Conservation (phyloP, 2,888 invertebrate genomes). For the Xestia c-nigrum region DNA sequence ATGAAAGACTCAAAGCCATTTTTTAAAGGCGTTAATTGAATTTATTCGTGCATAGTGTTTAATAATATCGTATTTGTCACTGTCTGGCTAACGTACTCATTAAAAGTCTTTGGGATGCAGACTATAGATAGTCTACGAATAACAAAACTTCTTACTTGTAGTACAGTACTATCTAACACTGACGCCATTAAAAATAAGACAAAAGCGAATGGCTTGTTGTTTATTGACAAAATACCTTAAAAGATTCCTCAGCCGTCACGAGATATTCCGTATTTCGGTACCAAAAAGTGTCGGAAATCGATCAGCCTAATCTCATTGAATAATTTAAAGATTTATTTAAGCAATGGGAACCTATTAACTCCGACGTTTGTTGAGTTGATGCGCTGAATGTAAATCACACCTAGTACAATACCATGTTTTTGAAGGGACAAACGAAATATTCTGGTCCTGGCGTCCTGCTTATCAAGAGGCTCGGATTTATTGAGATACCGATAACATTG, state of each 20-base stretch:
- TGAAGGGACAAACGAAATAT: constrained; percentile 34
- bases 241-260: constrained; percentile 5
- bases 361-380: constrained; percentile 62
- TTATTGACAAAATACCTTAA: background rate
- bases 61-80: background rate
- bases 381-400: constrained; percentile 73
- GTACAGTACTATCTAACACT: background rate
- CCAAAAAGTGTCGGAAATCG: constrained; percentile 64
- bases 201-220: background rate
- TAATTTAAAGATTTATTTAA: constrained; percentile 75
- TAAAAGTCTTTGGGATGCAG: background rate
- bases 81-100: background rate
- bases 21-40: background rate
- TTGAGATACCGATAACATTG: constrained; percentile 44
- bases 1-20: background rate
- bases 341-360: constrained; percentile 63
- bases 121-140: background rate
- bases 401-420: constrained; percentile 47
- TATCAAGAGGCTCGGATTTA: constrained; percentile 49
- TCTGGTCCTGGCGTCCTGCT: constrained; percentile 26
- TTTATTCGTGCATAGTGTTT: background rate
- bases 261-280: constrained; percentile 30
- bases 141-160: background rate
- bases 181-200: background rate
- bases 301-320: constrained; percentile 74